These are phyloP conservation scores for Hermaeophaga mercurialis DNA, from an alignment of 2,888 invertebrate genomes.

Conservation along the genomic window DNA sequence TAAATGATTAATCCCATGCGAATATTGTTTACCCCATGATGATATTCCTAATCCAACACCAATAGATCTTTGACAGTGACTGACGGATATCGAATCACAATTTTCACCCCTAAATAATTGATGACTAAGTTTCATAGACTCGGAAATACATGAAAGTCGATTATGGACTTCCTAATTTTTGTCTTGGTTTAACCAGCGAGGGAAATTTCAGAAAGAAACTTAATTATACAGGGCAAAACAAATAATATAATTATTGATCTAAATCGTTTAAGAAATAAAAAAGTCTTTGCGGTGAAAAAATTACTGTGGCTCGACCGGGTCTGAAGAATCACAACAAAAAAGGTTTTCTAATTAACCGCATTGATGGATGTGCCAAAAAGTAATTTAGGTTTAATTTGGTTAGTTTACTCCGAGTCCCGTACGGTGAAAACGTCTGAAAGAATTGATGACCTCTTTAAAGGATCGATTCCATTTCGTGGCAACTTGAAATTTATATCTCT, in stretches of 20 bases:
- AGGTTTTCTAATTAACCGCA: too few relatives aligned
- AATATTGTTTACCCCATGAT: conserved; percentile 9
- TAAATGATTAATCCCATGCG: conserved; percentile 12
- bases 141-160: conserved; percentile 3
- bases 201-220: too few relatives aligned
- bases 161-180: too few relatives aligned
- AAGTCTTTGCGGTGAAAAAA: too few relatives aligned
- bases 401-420: conserved; percentile 27
- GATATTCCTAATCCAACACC: background rate
- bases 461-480: conserved; percentile 19
- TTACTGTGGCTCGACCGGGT: too few relatives aligned
- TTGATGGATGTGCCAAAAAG: conserved; percentile 31
- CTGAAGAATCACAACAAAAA: too few relatives aligned
- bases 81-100: conserved; percentile 10
- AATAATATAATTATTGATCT: too few relatives aligned
- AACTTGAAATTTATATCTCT: conserved; percentile 11
- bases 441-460: conserved; percentile 36
- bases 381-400: conserved; percentile 32
- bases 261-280: too few relatives aligned
- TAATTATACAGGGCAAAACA: too few relatives aligned
- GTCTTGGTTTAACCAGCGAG: too few relatives aligned
- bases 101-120: conserved; percentile 8
- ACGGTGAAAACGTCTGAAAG: conserved; percentile 28
- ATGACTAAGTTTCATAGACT: conserved; percentile 14
- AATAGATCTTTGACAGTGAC: conserved; percentile 5